Evolutionary conservation across 2,888 invertebrate genomes (phyloP), one percentile per base, ranked within the genome.

Genomic region (Melanotus villosus): DNA sequence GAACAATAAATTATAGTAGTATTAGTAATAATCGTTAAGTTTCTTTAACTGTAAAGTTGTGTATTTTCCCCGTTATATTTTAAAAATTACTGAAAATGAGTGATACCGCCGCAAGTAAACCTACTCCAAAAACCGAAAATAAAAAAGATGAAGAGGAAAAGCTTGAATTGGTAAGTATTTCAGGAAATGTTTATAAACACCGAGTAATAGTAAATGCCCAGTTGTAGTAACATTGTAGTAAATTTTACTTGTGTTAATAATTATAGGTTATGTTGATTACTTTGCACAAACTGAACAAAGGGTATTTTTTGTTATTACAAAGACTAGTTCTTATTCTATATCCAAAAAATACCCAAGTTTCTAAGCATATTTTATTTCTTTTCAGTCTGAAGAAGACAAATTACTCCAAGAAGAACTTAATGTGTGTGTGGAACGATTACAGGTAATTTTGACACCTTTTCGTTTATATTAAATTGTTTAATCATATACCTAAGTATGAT

Each of bases 371-470:
- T 6, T 4, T 34, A 6, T 18, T 57, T 70, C 14, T 68, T 80
- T 81, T 72, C 68, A 84, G 83, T 84, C 84, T 14, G 93, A 94
- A 77, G 93, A 94, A 82, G 93, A 94, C 82, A 91, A 90, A 78
- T 88, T 86, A 69, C 85, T 94, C 0, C 91, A 93, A 82, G 93
- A 93, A 73, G 93, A 94, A 79, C 84, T 94, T 45, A 90, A 90
- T 79, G 84, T 92, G 83, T 87, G 92, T 73, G 92, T 94, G 1
- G 91, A 92, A 5, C 23, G 60, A 9, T 47, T 47, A 7, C 32
- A 47, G 45, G 34, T 47, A 47, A 47, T 1, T 10, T 54, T 36
- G 26, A 54, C n/a, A n/a, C n/a, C n/a, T 26, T 26, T 5, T 26
- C 7, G 26, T 26, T 26, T 5, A 26, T 26, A 26, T 26, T 26